A percentile compares a stretch with the other conserved stretches of the same genome.
These are phyloP conservation scores for Clusia tigrina DNA, from an alignment of 2,888 invertebrate genomes.

Conservation along the genomic window DNA sequence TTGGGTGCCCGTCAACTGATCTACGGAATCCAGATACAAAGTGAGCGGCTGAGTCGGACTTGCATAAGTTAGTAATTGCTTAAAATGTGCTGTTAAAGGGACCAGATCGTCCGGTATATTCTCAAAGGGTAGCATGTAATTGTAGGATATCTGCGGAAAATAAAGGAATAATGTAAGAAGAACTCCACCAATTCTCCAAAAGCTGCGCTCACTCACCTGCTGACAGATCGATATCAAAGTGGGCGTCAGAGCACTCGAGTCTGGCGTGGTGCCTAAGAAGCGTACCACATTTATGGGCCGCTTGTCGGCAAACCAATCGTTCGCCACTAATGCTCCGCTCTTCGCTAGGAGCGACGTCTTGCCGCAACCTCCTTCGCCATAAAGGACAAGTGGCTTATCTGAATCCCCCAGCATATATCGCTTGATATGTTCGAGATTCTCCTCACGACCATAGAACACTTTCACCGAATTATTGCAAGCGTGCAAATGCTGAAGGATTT, in stretches of 20 bases:
- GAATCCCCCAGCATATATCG: slow-evolving; percentile 84
- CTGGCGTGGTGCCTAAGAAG: slow-evolving; percentile 96
- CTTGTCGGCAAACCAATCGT: slow-evolving; percentile 76
- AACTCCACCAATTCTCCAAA: not conserved
- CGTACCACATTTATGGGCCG: slow-evolving; percentile 88
- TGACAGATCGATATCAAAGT: slow-evolving; percentile 95
- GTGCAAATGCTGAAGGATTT: slow-evolving; percentile 93
- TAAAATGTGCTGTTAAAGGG: slow-evolving; percentile 94
- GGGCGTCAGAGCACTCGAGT: slow-evolving; percentile 93
- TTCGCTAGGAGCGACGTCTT: slow-evolving; percentile 96
- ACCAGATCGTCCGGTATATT: slow-evolving; percentile 96
- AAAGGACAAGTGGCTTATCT: slow-evolving; percentile 88
- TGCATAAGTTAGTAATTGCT: slow-evolving; percentile 87
- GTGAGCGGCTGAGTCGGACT: slow-evolving; percentile 84
- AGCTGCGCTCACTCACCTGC: slow-evolving; percentile 76
- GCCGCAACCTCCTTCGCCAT: slow-evolving; percentile 96
- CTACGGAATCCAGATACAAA: slow-evolving; percentile 94
- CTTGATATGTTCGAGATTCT: slow-evolving; percentile 80
- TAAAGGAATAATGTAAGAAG: not conserved
- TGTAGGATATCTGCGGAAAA: slow-evolving; percentile 79
- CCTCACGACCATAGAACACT: slow-evolving; percentile 92
- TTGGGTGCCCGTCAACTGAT: slow-evolving; percentile 93
- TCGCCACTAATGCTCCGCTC: slow-evolving; percentile 82
- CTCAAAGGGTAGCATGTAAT: slow-evolving; percentile 89
- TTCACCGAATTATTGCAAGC: slow-evolving; percentile 93